Evolutionary conservation across 1,140 invertebrate genomes (phyloP), one percentile per base, ranked within the genome.

Genomic region (Drosophila cardini): DNA sequence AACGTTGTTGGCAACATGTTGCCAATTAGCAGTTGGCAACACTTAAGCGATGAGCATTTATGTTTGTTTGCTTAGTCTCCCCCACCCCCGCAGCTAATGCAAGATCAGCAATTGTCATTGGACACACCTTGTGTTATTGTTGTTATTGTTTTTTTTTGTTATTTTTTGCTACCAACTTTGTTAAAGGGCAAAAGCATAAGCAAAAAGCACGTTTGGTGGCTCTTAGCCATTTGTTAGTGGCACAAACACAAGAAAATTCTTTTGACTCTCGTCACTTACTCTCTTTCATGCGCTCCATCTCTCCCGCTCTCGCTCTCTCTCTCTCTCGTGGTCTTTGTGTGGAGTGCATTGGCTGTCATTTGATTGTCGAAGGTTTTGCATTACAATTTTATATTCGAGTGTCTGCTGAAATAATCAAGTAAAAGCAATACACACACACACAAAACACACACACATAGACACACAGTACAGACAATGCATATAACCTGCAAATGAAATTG

Each of bases 291-390:
- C 16, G 5, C 45, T 15, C 43, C 11, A 0, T 21, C 18, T 48
- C 46, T 26, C 40, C 26, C 9, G 11, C 34, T 45, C 46, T 52
- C 34, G 7, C 13, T 60, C 9, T 15, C 13, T 58, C 10, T 34
- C 40, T 60, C 13, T n/a, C 15, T 45, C 16, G n/a, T n/a, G n/a
- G n/a, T 45, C 11, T 10, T 10, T 13, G 3, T 36, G 36, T 30
- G 15, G 55, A 73, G 70, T 72, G 69, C 69, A 72, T 73, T 62
- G 70, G 77, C 78, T 87, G 83, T 90, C 84, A 89, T 85, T 87
- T 90, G 89, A 87, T 87, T 83, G 72, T 77, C 53, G 53, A 74
- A 26, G 87, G 86, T 90, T 90, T 90, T 74, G 87, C 86, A 90
- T 90, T 90, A 86, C 86, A 80, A 83, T 80, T 86, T 65, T 72